These are phyloP conservation scores for Idaea aversata DNA, from an alignment of 2,888 invertebrate genomes.

Conservation along the genomic window DNA sequence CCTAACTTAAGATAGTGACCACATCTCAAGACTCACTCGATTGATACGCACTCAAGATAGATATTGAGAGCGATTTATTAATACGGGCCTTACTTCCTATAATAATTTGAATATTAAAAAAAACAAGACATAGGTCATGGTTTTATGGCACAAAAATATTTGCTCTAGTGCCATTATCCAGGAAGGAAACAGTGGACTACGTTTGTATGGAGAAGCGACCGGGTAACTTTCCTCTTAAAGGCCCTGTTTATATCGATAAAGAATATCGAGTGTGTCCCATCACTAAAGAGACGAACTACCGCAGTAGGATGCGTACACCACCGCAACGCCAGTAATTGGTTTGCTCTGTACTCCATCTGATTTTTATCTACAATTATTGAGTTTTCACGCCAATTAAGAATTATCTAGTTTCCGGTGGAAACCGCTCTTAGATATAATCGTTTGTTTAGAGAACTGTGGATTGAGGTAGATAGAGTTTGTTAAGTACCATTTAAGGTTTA, in stretches of 20 bases:
- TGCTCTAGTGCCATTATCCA: too few relatives aligned
- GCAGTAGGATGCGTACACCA: slow-evolving; percentile 60
- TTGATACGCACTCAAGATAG: too few relatives aligned
- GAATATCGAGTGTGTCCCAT: slow-evolving; percentile 21
- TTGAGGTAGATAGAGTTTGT: neutral
- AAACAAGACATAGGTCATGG: too few relatives aligned
- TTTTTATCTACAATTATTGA: slow-evolving; percentile 78
- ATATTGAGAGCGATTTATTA: too few relatives aligned
- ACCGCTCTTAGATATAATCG: slow-evolving; percentile 53
- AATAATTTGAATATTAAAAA: too few relatives aligned
- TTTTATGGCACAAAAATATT: too few relatives aligned
- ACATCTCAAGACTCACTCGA: too few relatives aligned
- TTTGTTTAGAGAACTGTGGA: slow-evolving; percentile 2
- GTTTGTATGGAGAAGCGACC: too few relatives aligned
- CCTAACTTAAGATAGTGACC: too few relatives aligned
- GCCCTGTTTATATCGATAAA: slow-evolving; percentile 22
- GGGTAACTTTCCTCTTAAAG: too few relatives aligned
- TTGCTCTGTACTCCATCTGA: slow-evolving; percentile 57
- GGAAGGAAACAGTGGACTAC: too few relatives aligned
- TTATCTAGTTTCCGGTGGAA: slow-evolving; percentile 72
- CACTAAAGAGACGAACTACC: slow-evolving; percentile 44
- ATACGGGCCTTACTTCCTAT: too few relatives aligned
- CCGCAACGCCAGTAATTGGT: slow-evolving; percentile 70
- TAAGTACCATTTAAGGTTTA: neutral
- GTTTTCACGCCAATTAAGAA: slow-evolving; percentile 79